Base-by-base conservation (phyloP, 2,797 vertebrate species). In the Poecile montanus region DNA sequence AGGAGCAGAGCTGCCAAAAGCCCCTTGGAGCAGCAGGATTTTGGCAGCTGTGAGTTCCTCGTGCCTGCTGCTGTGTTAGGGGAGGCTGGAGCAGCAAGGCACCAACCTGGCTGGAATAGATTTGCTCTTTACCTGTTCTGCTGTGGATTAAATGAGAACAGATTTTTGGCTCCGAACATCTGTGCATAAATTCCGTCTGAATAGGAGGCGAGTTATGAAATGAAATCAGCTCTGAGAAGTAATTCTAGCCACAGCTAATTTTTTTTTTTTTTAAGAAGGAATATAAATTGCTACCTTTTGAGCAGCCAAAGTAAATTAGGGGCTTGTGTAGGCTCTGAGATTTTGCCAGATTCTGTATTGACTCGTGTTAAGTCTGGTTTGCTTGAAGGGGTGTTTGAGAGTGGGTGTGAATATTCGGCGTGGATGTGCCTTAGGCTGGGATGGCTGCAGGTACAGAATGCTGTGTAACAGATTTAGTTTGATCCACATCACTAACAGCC, bases 111-210 rank as follows among this genome's bases (percentile, higher is more conserved):
- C n/a, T 78, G 51, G 7, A 62, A 7, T 11, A 30, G 6, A 34
- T 68, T 72, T 94, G 32, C 65, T 82, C 75, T 66, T 82, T 95
- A 96, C 95, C 92, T 96, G 54, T 76, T 93, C 66, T 88, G 40
- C 85, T 86, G 47, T 76, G 62, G 61, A 71, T 75, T 95, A 94
- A 95, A 94, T 34, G 60, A 30, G 89, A 94, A 77, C 89, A 95
- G 78, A 66, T 76, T 92, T 88, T 80, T 97, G 92, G 84, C 93
- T 95, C 68, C 5, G 12, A 86, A 54, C 61, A 25, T 82, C 70
- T 89, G 66, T 70, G 81, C 87, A 91, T 95, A 90, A 93, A 96
- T 96, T 91, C 89, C 13, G 6, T 27, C 86, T 81, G 90, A 95
- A 91, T 27, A 80, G 70, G 73, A 90, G 90, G 70, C 23, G 54